Base-by-base conservation (phyloP, 2,888 invertebrate genomes). In the Hypsopygia costalis region DNA sequence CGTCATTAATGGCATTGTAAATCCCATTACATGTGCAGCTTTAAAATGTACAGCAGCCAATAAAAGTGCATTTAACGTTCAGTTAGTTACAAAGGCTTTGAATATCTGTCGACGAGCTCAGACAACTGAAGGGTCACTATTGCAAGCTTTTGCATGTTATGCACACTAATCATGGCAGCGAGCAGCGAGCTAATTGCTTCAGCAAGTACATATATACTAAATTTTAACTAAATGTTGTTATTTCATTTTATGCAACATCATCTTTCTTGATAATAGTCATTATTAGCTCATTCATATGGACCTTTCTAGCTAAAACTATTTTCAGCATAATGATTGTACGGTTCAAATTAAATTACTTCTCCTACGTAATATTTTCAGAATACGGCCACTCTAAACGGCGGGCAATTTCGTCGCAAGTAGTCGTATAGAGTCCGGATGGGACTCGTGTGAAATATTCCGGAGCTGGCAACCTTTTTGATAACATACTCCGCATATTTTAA, bases 71-170 rank as follows among this genome's bases (percentile, higher is more conserved):
- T 9, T 32, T 8, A 32, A n/a, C 8, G 12, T 12, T 3, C 6
- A 32, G 32, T 32, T 16, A 7, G n/a, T 8, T 12, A 12, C 12
- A 9, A 9, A 32, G 32, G 32, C n/a, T 16, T 32, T 16, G n/a
- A 32, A 6, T 12, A 3, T 11, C 20, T 16, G 32, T 31, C 11
- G 12, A 12, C 31, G 31, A n/a, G 8, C 3, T n/a, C 8, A n/a
- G 3, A 9, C 12, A 32, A 9, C 20, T 32, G 16, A 8, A 9
- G 43, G 43, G 40, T 41, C 46, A 49, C 46, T 51, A 51, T 55
- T 55, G 53, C 45, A 47, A 49, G 58, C 53, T 52, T 72, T 71
- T 75, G 73, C 74, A 78, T 79, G 69, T 72, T 66, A 72, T 72
- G 71, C 56, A 63, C 66, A 70, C 69, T 63, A 78, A 80, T 80